A percentile compares a stretch with the other conserved stretches of the same genome.
These are phyloP conservation scores for Tetrao urogallus DNA, from an alignment of 2,113 vertebrate genomes.

Conservation along the genomic window DNA sequence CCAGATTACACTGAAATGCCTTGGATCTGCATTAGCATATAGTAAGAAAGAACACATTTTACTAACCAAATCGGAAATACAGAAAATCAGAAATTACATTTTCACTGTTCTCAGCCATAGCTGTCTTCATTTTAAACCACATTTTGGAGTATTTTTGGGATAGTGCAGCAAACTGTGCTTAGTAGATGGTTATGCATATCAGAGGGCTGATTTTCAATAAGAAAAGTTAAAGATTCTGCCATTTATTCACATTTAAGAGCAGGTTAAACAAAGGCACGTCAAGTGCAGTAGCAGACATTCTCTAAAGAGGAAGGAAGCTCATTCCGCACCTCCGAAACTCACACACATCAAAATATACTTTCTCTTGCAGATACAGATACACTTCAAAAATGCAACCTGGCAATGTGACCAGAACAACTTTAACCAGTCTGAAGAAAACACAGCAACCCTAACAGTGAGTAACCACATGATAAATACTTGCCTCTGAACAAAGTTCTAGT, in stretches of 20 bases:
- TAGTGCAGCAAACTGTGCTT: not conserved
- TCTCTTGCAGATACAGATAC: not conserved
- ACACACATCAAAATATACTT: not conserved
- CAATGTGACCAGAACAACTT: not conserved
- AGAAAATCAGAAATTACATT: not conserved
- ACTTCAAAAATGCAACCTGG: not conserved
- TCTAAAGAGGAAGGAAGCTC: not conserved
- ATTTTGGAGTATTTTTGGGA: not conserved
- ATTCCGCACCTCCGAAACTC: not conserved
- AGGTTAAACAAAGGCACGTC: slow-evolving; percentile 3
- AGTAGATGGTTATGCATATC: not conserved
- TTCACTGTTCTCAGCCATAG: not conserved
- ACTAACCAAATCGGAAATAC: not conserved
- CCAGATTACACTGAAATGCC: not conserved
- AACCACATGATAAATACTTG: not conserved
- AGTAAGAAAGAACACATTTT: not conserved
- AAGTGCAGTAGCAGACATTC: not conserved
- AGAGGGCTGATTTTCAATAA: not conserved
- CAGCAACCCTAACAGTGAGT: not conserved
- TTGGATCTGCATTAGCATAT: not conserved
- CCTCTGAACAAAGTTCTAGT: not conserved
- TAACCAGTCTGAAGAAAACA: not conserved
- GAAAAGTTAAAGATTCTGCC: not conserved
- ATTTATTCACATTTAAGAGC: not conserved
- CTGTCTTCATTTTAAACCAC: not conserved